Evolutionary conservation across 2,888 invertebrate genomes (phyloP).

Genomic region (Eupsilia transversa): DNA sequence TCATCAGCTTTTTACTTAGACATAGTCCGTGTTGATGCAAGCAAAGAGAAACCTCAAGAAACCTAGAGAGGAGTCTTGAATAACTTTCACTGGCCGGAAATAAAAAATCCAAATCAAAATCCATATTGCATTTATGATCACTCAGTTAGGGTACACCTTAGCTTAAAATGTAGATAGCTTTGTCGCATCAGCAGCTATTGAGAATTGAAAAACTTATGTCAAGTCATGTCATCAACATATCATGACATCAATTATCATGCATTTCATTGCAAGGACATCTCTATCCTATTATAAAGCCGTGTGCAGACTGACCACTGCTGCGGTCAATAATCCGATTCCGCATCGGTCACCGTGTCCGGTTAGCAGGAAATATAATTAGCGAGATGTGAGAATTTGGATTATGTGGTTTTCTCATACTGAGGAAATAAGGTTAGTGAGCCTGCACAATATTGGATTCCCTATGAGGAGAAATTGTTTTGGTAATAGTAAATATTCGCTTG

Average conservation of each 20-base stretch:
- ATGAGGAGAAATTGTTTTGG: not conserved
- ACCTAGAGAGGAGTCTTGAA: too few species aligned
- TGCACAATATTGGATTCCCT: not conserved
- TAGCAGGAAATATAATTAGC: constrained; percentile 63
- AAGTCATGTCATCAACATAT: not conserved
- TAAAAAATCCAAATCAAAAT: not conserved
- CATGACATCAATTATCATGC: constrained; percentile 47
- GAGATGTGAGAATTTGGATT: constrained; percentile 71
- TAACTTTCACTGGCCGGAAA: too few species aligned
- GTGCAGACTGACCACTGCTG: constrained; percentile 55
- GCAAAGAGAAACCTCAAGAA: too few species aligned
- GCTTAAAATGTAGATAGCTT: too few species aligned
- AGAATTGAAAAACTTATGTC: not conserved
- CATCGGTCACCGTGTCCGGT: constrained; percentile 67
- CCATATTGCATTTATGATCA: too few species aligned
- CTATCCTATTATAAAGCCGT: constrained; percentile 55
- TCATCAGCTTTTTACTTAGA: not conserved
- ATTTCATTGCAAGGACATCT: constrained; percentile 32
- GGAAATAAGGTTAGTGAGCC: not conserved
- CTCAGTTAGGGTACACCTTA: too few species aligned
- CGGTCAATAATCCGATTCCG: constrained; percentile 80
- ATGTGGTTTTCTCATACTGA: constrained; percentile 68
- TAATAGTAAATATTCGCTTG: not conserved
- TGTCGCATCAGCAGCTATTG: not conserved
- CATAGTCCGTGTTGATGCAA: not conserved